Base-by-base conservation (phyloP, 2,888 invertebrate genomes). In the Lepidocyrtinus sp. region DNA sequence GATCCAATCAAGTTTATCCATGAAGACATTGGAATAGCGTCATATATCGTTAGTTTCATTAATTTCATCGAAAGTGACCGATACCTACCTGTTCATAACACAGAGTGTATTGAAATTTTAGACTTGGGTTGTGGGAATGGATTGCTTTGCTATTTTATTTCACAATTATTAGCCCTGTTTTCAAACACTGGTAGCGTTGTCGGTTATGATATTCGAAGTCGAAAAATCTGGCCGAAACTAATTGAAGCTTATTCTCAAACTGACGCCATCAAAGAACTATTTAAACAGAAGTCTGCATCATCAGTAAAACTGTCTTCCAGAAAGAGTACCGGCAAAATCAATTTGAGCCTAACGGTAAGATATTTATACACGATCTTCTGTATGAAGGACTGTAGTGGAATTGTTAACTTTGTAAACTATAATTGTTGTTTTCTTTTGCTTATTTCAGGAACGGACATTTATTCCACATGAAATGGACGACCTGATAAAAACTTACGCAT, bases 121-220 rank as follows among this genome's bases (percentile, higher is more conserved):
- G 99, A 99, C 89, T 91, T 98, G 72, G 99, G 99, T 0, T 99
- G 99, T 91, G 99, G 99, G 0, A 99, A 99, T 91, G 99, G 99
- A 15, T 90, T 98, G 25, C 90, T 99, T 7, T 97, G 97, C 1
- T 93, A 95, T 88, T 93, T 98, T 85, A 90, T 99, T 15, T 91
- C 92, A 63, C 91, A 92, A 86, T 46, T 69, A 17, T n/a, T 68
- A 5, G 50, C 72, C 5, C n/a, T 21, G 5, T 63, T 36, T 27
- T 59, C 73, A 15, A 97, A 98, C 90, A 97, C 97, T n/a, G 92
- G 93, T 89, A 88, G 89, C 7, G 97, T 97, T 15, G 89, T 92
- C 82, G 97, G 97, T 1, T 91, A 96, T 85, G 98, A 98, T 91
- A 70, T 84, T 0, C 90, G 96, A 75, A 92, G 91, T 87, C 91